Percentiles rank a stretch among this genome's conserved stretches.
Conservation (phyloP, 2,113 vertebrate genomes). For the Pygoscelis adeliae region DNA sequence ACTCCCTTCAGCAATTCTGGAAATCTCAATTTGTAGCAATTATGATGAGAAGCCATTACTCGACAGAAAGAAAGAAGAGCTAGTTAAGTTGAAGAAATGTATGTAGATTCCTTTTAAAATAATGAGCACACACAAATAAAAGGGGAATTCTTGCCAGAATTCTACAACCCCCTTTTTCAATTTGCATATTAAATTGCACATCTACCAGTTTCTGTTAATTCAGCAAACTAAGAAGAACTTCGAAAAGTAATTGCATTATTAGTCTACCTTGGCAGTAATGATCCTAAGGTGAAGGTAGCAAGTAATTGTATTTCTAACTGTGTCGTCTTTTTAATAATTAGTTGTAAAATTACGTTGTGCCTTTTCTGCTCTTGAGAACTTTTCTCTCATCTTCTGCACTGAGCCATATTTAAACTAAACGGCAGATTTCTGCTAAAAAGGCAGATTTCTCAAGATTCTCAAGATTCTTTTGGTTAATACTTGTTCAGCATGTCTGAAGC, state of each 20-base stretch:
- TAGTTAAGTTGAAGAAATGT: neutral
- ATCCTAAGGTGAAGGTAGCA: slow-evolving; percentile 9
- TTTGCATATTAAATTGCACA: slow-evolving; percentile 57
- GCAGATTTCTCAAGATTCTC: neutral
- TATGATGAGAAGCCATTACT: neutral
- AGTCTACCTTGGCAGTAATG: slow-evolving; percentile 42
- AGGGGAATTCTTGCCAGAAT: neutral
- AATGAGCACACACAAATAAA: slow-evolving; percentile 38
- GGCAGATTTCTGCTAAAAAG: slow-evolving; percentile 21
- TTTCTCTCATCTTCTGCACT: neutral
- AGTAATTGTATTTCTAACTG: slow-evolving; percentile 12
- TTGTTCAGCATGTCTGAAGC: neutral
- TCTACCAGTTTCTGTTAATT: slow-evolving; percentile 47
- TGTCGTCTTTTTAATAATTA: slow-evolving; percentile 24
- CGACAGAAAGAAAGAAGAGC: neutral
- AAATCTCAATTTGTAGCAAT: slow-evolving; percentile 21
- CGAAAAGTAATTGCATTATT: slow-evolving; percentile 46
- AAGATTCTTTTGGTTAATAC: neutral
- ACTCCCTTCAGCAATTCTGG: neutral
- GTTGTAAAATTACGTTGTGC: neutral
- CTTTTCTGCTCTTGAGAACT: slow-evolving; percentile 7
- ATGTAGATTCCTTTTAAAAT: slow-evolving; percentile 39
- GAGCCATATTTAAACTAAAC: neutral
- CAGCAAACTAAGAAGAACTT: slow-evolving; percentile 53
- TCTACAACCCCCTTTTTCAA: slow-evolving; percentile 4